Conservation (phyloP, 2,888 invertebrate genomes). For the Trichogramma dendrolimi region DNA sequence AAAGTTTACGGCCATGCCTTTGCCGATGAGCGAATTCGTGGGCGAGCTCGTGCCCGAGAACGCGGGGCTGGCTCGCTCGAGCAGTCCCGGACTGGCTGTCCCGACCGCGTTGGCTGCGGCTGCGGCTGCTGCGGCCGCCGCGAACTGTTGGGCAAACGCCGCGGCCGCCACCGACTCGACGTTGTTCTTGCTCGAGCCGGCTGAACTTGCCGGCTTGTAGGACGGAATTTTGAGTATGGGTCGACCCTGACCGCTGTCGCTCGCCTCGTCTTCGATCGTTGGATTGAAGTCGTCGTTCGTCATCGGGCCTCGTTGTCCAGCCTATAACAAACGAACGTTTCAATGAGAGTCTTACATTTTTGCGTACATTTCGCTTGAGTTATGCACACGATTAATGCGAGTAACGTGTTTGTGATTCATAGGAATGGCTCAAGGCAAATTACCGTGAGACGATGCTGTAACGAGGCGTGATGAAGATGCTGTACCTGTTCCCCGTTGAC, state of each 20-base stretch:
- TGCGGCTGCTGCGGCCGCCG: slow-evolving; percentile 11
- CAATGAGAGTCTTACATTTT: slow-evolving; percentile 26
- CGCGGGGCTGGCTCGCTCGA: slow-evolving; percentile 53
- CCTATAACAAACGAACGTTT: slow-evolving; percentile 32
- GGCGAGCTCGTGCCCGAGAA: slow-evolving; percentile 57
- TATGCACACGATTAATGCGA: no score
- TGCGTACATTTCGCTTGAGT: background rate
- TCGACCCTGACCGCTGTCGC: slow-evolving; percentile 50
- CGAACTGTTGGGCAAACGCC: slow-evolving; percentile 11
- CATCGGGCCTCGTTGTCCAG: slow-evolving; percentile 45
- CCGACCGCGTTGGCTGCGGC: slow-evolving; percentile 39
- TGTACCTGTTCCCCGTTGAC: slow-evolving; percentile 46
- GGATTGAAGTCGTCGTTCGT: slow-evolving; percentile 55
- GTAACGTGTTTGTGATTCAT: no score
- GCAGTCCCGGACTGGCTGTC: slow-evolving; percentile 52
- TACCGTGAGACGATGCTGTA: slow-evolving; percentile 34
- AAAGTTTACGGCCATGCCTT: slow-evolving; percentile 63
- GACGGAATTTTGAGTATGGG: slow-evolving; percentile 92
- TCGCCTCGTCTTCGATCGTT: slow-evolving; percentile 49
- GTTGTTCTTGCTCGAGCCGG: slow-evolving; percentile 47
- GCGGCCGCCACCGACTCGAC: slow-evolving; percentile 37
- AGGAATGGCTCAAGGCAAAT: background rate
- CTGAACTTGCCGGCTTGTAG: slow-evolving; percentile 64
- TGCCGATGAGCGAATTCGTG: slow-evolving; percentile 53
- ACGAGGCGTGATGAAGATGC: slow-evolving; percentile 35